Evolutionary conservation across 2,797 vertebrate genomes (phyloP), one percentile per base, ranked within the genome.

Genomic region (Siniperca scherzeri): DNA sequence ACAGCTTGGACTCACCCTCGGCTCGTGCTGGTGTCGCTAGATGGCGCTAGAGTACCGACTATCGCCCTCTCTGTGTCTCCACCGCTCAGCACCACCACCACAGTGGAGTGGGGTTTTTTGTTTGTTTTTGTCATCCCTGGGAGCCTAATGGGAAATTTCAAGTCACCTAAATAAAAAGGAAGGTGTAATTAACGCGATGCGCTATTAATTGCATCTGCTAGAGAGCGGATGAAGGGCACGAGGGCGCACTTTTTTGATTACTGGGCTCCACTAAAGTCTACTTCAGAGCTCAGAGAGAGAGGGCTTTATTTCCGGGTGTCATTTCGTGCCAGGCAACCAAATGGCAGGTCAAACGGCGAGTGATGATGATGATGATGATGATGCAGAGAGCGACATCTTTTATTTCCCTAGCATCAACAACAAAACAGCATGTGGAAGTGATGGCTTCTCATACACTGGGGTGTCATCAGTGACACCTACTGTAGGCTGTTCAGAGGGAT

Each of bases 121-220:
- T 48, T 67, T 68, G 40, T 59, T 50, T 50, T 59, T 30, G 30
- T 30, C 30, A 30, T 79, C 67, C 50, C 76, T 74, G 21, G 42
- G 76, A 92, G 90, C 80, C 92, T 91, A 89, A 90, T 92, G 92
- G 93, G 93, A 95, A 89, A 93, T 93, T 87, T 94, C 57, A 91
- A 93, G 91, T 93, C 94, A 92, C 91, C 93, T 91, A 93, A 95
- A 95, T 93, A 93, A 94, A 89, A 91, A 93, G 89, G 89, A 91
- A 94, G 83, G 84, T 93, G 83, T 94, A 94, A 95, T 94, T 94
- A 94, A 95, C 81, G 81, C 86, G 88, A 90, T 81, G 92, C 82
- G 82, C 90, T 93, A 91, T 94, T 94, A 95, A 94, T 94, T 94
- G 90, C 92, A 76, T 91, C 86, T 94, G 89, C 88, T 77, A 65